Evolutionary conservation across 2,113 vertebrate species (phyloP), one percentile per base, ranked within the genome.

Genomic region (Ascaphus truei): DNA sequence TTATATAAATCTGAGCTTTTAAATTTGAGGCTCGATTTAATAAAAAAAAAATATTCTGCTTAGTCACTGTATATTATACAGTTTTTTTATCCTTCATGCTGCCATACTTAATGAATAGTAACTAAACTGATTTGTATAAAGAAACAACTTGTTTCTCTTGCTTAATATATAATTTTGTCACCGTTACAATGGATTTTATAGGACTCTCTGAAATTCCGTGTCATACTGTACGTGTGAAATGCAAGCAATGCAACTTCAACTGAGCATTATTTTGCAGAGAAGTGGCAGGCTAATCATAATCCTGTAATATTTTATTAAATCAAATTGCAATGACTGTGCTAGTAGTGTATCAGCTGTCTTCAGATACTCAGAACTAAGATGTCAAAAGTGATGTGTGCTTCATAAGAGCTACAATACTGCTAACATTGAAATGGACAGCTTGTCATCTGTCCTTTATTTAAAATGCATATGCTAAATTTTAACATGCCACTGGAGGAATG

Each of bases 221-320:
- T 78, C 71, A 77, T 74, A 53, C 41, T 33, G 58, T 76, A 76
- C 34, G 48, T 3, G 73, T 77, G 68, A 79, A 80, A 76, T 61
- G 56, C 66, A 78, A 67, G 22, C 61, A 29, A 41, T 77, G 33
- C 60, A 76, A 72, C 76, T 75, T 53, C 68, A 62, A 55, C 73
- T 76, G 65, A 71, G 65, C 58, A 57, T 83, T 52, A 57, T 81
- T 83, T 74, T 45, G 41, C 45, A 65, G 77, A 75, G 62, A 66
- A 72, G 5, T 64, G 57, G 41, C 71, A 62, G 51, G 50, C 47
- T 73, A 77, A 79, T 81, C 65, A 53, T 55, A 73, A 45, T 77
- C 77, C 25, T 66, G 43, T 30, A 78, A 73, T 74, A 29, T 73
- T 52, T 82, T 80, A 78, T 76, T 82, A 80, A 74, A 79, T 78